Base-by-base conservation (phyloP, 30 jellyfish, hydroid and myxozoan species). In the Mastigias papua region DNA sequence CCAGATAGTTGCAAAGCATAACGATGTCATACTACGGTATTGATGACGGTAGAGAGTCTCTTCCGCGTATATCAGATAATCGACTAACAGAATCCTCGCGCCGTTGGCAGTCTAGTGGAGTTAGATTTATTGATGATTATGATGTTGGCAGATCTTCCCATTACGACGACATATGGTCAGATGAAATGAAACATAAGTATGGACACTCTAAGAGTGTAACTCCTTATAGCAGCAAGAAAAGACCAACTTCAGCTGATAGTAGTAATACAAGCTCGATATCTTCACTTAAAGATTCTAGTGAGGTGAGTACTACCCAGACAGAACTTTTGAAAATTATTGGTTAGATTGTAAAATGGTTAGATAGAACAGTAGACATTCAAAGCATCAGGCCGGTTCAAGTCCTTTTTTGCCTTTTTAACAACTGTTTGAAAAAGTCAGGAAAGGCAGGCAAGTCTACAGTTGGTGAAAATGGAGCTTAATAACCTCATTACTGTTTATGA, bases 161-260 rank as follows among this genome's bases (percentile, higher is more conserved):
- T 69, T 69, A 72, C 34, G 82, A 72, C 34, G 82, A 85, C 29
- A 73, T 71, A 0, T 85, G 94, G 94, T 22, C 80, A 54, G 94
- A 85, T 58, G 63, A 64, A 13, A 58, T 25, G 64, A 83, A 49
- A 33, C 79, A 54, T 61, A 73, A 28, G 28, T 69, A 54, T 73
- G 88, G 76, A 23, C 33, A 34, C n/a, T 30, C 80, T 48, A 85
- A 73, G 78, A 42, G 33, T 9, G 5, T 69, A 48, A 22, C 48
- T 7, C 46, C 19, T 28, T 66, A 69, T 42, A n/a, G 29, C n/a
- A 16, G 42, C 26, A 83, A 50, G 76, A 32, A 75, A 25, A 72
- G 94, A 49, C 94, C 94, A 6, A 22, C 69, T 13, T 85, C 94
- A 1, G 77, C 94, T 1, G 94, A 69, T 1, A 85, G 94, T 32